These are phyloP conservation scores for Perdita meconis DNA, from an alignment of 2,888 invertebrate species.

Conservation along the genomic window DNA sequence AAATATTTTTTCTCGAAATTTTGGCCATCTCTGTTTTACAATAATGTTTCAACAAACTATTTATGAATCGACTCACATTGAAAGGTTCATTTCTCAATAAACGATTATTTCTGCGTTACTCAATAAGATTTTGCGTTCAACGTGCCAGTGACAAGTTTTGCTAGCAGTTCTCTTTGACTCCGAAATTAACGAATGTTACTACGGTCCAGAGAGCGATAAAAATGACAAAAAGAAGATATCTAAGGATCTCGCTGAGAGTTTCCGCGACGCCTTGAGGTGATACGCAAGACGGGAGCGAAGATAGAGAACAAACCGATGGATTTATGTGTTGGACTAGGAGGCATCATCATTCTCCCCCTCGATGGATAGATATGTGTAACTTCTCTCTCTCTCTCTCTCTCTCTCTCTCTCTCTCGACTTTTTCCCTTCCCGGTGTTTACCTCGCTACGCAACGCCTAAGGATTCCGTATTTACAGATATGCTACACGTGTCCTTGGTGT, in stretches of 20 bases:
- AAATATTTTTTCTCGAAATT: too few species aligned
- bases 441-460: conserved; percentile 73
- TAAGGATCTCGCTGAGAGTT: conserved; percentile 58
- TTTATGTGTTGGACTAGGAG: conserved; percentile 78
- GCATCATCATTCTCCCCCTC: conserved; percentile 70
- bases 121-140: neutral
- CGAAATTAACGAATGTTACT: neutral
- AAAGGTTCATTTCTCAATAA: neutral
- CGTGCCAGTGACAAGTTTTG: neutral
- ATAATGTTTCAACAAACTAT: too few species aligned
- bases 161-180: neutral
- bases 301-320: conserved; percentile 80
- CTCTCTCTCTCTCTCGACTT: conserved; percentile 49
- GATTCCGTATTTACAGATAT: conserved; percentile 82
- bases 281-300: conserved; percentile 72
- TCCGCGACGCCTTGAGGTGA: conserved; percentile 64
- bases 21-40: too few species aligned
- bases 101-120: neutral
- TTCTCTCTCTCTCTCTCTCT: conserved; percentile 51
- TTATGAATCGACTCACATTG: too few species aligned
- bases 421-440: conserved; percentile 75
- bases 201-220: conserved; percentile 35
- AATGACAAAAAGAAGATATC: conserved; percentile 53
- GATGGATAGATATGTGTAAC: conserved; percentile 72
- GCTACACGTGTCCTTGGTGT: conserved; percentile 74